phyloP scores from a whole-genome alignment of 2,797 vertebrate species.

The Takifugu rubripes region DNA sequence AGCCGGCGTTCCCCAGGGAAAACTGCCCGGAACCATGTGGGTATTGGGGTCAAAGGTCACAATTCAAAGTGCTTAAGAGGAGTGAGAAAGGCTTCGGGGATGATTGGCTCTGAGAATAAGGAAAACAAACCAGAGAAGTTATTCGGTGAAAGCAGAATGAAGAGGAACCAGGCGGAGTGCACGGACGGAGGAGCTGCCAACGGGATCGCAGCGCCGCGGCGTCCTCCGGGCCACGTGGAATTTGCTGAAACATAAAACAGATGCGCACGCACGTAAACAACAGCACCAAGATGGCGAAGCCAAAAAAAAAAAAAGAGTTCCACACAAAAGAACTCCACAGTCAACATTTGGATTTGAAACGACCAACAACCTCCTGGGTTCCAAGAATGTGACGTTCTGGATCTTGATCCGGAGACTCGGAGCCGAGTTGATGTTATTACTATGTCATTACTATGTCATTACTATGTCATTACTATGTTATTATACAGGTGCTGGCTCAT shows the following conservation, averaged over 20 bases:
- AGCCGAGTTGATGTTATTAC: neutral
- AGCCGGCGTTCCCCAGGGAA: conserved; percentile 22
- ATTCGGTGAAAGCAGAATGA: neutral
- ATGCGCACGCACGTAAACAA: conserved; percentile 11
- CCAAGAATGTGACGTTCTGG: conserved; percentile 7
- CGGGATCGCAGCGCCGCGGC: conserved; percentile 4
- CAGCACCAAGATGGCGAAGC: conserved; percentile 4
- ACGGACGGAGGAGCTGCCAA: neutral
- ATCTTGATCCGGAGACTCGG: neutral
- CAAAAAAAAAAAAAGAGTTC: neutral
- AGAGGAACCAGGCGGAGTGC: too few relatives aligned
- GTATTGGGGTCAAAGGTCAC: conserved; percentile 48
- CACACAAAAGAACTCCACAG: conserved; percentile 4
- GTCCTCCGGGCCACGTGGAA: conserved; percentile 7
- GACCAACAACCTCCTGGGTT: neutral
- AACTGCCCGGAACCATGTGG: conserved; percentile 24
- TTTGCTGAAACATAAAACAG: conserved; percentile 28
- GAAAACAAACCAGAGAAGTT: conserved; percentile 41
- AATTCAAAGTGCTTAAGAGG: conserved; percentile 50
- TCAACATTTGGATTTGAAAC: neutral
- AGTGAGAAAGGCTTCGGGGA: conserved; percentile 43
- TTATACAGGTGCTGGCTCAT: too few relatives aligned
- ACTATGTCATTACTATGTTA: too few relatives aligned
- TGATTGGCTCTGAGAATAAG: conserved; percentile 46
- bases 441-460: too few relatives aligned